A percentile compares a stretch with the other conserved stretches of the same genome.
These are phyloP conservation scores for Hylyphantes graminicola DNA, from an alignment of 1,140 invertebrate genomes.

Conservation along the genomic window DNA sequence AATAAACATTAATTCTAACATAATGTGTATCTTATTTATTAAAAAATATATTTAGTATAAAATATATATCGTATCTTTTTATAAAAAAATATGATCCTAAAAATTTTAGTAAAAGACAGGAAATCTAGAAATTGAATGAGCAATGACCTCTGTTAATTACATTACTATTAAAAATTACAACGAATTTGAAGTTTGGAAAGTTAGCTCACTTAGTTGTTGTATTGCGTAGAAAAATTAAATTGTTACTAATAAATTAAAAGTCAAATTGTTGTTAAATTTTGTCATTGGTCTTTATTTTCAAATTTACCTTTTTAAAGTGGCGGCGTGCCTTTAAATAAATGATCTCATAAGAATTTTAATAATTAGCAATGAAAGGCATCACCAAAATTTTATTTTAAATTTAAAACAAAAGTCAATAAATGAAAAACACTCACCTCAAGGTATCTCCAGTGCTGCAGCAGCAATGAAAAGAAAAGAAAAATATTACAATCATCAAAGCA, in stretches of 20 bases:
- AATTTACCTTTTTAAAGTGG: too few species aligned
- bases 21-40: too few species aligned
- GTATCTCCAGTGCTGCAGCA: slow-evolving; percentile 57
- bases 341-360: too few species aligned
- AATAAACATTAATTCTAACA: too few species aligned
- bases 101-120: too few species aligned
- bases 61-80: too few species aligned
- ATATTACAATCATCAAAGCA: slow-evolving; percentile 6
- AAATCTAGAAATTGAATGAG: neutral
- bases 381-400: neutral
- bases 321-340: too few species aligned
- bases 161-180: neutral
- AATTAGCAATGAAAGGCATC: too few species aligned
- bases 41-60: too few species aligned
- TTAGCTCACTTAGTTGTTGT: neutral
- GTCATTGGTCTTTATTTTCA: neutral
- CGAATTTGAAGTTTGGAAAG: neutral
- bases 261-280: neutral
- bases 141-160: too few species aligned
- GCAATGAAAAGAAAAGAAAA: slow-evolving; percentile 32
- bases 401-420: slow-evolving; percentile 14
- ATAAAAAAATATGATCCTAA: too few species aligned
- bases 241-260: neutral
- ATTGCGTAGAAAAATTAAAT: neutral
- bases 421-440: slow-evolving; percentile 47